Conservation (phyloP, 2,888 invertebrate genomes). For the Oxyteleia sp. region DNA sequence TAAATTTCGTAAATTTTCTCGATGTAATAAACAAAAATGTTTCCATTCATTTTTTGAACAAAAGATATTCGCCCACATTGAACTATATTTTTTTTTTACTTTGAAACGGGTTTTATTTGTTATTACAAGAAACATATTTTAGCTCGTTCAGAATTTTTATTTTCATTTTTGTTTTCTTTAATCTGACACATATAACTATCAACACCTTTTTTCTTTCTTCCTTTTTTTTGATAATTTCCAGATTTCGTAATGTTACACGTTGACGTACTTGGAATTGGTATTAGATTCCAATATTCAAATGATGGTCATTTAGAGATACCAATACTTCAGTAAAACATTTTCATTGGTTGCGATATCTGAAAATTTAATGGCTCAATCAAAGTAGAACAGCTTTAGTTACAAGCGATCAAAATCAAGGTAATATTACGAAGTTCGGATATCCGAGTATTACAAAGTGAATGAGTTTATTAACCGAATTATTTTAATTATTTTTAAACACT, state of each 20-base stretch:
- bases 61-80: too few relatives aligned
- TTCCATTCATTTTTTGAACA: too few relatives aligned
- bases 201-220: constrained; percentile 7
- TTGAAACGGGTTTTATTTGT: too few relatives aligned
- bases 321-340: constrained; percentile 41
- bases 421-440: constrained; percentile 41
- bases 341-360: constrained; percentile 43
- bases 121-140: too few relatives aligned
- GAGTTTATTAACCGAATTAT: constrained; percentile 7
- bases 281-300: constrained; percentile 52
- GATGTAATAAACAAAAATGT: too few relatives aligned
- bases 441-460: constrained; percentile 3
- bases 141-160: too few relatives aligned
- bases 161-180: too few relatives aligned
- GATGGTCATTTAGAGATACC: constrained; percentile 33
- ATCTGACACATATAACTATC: background rate
- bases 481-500: background rate
- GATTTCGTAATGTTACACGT: constrained; percentile 26
- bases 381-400: constrained; percentile 38
- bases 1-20: too few relatives aligned
- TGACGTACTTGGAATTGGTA: constrained; percentile 13
- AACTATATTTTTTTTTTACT: too few relatives aligned
- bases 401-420: constrained; percentile 35
- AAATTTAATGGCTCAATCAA: constrained; percentile 46
- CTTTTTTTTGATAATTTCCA: constrained; percentile 22